Percentiles rank a stretch among this genome's conserved stretches.
Evolutionary conservation across 2,888 invertebrate genomes (phyloP).

Genomic region (Chorisops tibialis): DNA sequence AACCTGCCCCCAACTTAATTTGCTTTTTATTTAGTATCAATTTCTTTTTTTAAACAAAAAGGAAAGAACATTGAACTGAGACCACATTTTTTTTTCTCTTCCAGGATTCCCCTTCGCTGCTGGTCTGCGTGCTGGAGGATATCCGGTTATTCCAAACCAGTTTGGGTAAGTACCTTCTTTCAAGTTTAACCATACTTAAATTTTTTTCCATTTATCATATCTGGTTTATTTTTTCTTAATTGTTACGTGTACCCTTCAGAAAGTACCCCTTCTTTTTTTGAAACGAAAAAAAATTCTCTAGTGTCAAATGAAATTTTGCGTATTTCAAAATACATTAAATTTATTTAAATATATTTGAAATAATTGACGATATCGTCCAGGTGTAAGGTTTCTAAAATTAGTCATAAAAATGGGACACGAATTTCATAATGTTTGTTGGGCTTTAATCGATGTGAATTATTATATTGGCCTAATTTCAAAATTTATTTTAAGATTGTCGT

Average conservation of each 20-base stretch:
- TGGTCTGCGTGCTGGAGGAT: slow-evolving; percentile 73
- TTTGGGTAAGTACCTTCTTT: slow-evolving; percentile 70
- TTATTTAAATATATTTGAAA: too few species aligned
- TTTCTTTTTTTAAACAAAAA: background rate
- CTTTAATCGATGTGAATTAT: too few species aligned
- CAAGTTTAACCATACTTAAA: background rate
- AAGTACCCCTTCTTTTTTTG: background rate
- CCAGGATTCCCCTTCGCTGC: slow-evolving; percentile 70
- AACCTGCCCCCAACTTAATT: background rate
- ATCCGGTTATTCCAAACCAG: slow-evolving; percentile 74
- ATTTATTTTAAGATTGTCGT: too few species aligned
- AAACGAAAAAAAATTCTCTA: background rate
- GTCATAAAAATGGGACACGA: too few species aligned
- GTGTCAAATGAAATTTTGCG: too few species aligned
- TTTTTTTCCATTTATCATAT: background rate
- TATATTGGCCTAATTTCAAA: too few species aligned
- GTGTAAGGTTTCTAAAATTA: too few species aligned
- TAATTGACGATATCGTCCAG: too few species aligned
- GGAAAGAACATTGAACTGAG: background rate
- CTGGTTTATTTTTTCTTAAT: slow-evolving; percentile 5
- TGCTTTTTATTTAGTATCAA: background rate
- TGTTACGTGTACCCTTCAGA: background rate
- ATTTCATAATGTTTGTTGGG: too few species aligned
- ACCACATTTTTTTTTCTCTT: slow-evolving; percentile 38
- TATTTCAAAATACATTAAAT: too few species aligned